Evolutionary conservation across 1,140 invertebrate species (phyloP).

Genomic region (Neodiprion pinetum): DNA sequence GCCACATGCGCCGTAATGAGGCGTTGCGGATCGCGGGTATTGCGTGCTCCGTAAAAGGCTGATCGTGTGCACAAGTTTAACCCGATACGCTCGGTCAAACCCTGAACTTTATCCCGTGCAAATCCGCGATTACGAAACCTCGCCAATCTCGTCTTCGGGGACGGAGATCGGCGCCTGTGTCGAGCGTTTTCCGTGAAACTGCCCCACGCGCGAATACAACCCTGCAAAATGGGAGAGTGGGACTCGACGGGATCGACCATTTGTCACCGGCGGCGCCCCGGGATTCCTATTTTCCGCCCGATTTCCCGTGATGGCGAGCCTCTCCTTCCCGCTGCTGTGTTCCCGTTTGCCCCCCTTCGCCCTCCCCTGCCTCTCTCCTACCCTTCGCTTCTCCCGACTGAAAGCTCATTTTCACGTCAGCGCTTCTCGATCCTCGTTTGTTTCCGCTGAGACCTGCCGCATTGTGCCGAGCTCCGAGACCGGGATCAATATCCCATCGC

Average conservation of each 20-base stretch:
- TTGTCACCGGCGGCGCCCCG: neutral
- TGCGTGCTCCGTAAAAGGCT: neutral
- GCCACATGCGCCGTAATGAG: too few relatives aligned
- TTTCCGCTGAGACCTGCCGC: neutral
- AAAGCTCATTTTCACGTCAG: constrained; percentile 7
- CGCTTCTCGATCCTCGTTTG: constrained; percentile 4
- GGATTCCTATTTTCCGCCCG: constrained; percentile 6
- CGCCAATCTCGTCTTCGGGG: too few relatives aligned
- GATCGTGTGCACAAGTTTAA: too few relatives aligned
- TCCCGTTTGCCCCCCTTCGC: too few relatives aligned
- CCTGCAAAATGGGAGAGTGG: neutral
- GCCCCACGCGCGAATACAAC: too few relatives aligned
- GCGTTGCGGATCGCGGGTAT: neutral
- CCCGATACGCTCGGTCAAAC: too few relatives aligned
- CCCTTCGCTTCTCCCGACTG: neutral
- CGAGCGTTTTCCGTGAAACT: too few relatives aligned
- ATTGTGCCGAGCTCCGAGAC: neutral
- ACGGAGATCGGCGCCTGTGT: too few relatives aligned
- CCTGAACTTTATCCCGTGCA: too few relatives aligned
- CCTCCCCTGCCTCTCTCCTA: neutral
- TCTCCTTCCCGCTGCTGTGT: too few relatives aligned
- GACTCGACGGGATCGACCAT: constrained; percentile 6
- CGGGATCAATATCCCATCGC: neutral
- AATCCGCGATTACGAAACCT: too few relatives aligned
- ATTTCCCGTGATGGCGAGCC: neutral